A percentile compares a stretch with the other conserved stretches of the same genome.
phyloP scores from a whole-genome alignment of 1,140 invertebrate species.

The Drosophila pseudoobscura region DNA sequence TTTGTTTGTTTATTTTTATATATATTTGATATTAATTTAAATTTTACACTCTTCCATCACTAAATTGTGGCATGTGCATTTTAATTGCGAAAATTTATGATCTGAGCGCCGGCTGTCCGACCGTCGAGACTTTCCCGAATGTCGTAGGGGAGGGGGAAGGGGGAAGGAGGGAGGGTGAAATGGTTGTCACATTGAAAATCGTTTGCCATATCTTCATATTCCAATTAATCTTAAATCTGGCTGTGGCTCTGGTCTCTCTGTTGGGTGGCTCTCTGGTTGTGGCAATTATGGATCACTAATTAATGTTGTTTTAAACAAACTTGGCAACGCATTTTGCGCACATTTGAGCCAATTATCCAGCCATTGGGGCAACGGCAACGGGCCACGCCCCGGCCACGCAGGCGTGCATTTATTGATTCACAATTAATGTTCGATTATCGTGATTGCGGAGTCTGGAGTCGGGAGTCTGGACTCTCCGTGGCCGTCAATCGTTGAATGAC shows the following conservation, averaged over 20 bases:
- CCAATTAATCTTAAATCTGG: conserved; percentile 69
- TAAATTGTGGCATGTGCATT: too few relatives aligned
- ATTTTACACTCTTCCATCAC: too few relatives aligned
- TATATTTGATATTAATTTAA: too few relatives aligned
- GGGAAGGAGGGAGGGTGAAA: too few relatives aligned
- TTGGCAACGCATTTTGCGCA: conserved; percentile 76
- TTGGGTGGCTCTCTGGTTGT: background rate
- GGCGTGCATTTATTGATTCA: conserved; percentile 79
- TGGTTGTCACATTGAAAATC: conserved; percentile 59
- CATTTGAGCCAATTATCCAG: conserved; percentile 69
- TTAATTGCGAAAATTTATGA: too few relatives aligned
- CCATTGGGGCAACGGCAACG: background rate
- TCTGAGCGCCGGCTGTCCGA: too few relatives aligned
- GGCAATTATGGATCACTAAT: conserved; percentile 69
- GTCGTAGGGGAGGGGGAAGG: too few relatives aligned
- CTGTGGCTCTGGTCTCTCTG: background rate
- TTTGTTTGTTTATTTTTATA: too few relatives aligned
- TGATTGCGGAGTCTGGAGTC: conserved; percentile 45
- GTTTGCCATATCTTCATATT: conserved; percentile 61
- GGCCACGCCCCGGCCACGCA: conserved; percentile 16
- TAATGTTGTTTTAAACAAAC: conserved; percentile 77
- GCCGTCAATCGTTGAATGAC: conserved; percentile 25
- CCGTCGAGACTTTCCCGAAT: conserved; percentile 17
- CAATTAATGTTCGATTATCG: conserved; percentile 76
- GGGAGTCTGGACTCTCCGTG: conserved; percentile 2